Conservation (phyloP, 2,797 vertebrate species). For the Ctenopoma kingsleyae region DNA sequence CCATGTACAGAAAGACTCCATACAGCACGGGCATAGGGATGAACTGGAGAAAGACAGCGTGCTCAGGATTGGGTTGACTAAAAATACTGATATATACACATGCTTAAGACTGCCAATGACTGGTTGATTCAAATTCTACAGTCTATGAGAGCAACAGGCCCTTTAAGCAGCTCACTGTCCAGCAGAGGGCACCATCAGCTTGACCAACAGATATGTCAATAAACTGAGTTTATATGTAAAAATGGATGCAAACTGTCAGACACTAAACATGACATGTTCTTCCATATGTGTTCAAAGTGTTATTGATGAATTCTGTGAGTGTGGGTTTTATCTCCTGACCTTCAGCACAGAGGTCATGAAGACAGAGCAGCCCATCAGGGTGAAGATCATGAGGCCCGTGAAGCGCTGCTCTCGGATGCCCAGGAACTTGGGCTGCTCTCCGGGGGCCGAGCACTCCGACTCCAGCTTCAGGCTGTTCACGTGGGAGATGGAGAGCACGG, state of each 20-base stretch:
- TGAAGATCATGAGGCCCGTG: constrained; percentile 98
- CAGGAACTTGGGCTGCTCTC: constrained; percentile 98
- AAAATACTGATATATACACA: not conserved
- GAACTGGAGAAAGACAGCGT: constrained; percentile 82
- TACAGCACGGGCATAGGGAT: constrained; percentile 99
- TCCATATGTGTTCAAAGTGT: too few relatives aligned
- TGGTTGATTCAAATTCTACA: too few relatives aligned
- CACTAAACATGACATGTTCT: too few relatives aligned
- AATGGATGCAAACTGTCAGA: not conserved
- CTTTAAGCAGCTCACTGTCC: not conserved
- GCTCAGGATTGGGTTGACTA: not conserved
- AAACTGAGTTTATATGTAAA: not conserved
- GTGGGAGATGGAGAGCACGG: constrained; percentile 97
- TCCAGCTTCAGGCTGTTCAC: constrained; percentile 99
- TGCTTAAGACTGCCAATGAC: too few relatives aligned
- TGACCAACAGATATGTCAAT: not conserved
- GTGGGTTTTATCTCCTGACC: constrained; percentile 78
- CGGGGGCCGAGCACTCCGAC: constrained; percentile 97
- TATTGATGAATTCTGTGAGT: too few relatives aligned
- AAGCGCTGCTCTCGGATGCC: constrained; percentile 98
- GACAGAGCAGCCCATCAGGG: constrained; percentile 98
- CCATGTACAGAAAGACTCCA: constrained; percentile 99
- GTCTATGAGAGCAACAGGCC: not conserved
- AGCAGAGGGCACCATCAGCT: not conserved
- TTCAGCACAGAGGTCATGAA: constrained; percentile 98